Evolutionary conservation across 1,140 invertebrate genomes (phyloP).

Genomic region (Drosophila oshimai): DNA sequence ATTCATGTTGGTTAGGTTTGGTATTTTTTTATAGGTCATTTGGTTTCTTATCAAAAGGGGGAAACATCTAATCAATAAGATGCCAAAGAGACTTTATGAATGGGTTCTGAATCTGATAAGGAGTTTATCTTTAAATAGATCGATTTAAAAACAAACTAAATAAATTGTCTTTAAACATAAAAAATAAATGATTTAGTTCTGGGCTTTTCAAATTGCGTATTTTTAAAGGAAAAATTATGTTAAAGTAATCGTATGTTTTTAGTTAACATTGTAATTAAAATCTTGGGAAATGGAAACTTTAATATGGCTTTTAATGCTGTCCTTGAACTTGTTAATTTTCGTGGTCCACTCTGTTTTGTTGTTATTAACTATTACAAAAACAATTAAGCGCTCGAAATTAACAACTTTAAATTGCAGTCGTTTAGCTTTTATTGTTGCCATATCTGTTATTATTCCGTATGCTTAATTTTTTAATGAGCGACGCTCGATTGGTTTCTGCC

Average conservation of each 20-base stretch:
- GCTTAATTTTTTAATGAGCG: constrained; percentile 76
- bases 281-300: background rate
- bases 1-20: constrained; percentile 9
- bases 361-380: constrained; percentile 76
- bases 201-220: background rate
- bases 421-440: constrained; percentile 54
- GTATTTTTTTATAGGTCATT: background rate
- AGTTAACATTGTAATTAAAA: background rate
- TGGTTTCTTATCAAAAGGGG: background rate
- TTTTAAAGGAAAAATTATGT: background rate
- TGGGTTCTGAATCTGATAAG: background rate
- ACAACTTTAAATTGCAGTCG: constrained; percentile 74
- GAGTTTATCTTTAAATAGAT: too few species aligned
- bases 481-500: constrained; percentile 33
- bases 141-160: too few species aligned
- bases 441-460: constrained; percentile 57
- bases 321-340: constrained; percentile 57
- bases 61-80: background rate
- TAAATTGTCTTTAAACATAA: too few species aligned
- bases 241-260: background rate
- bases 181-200: too few species aligned
- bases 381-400: constrained; percentile 65
- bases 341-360: constrained; percentile 30
- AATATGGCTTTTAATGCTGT: constrained; percentile 13
- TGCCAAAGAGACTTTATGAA: background rate